Evolutionary conservation across 1,140 invertebrate species (phyloP).

Genomic region (Apis cerana): DNA sequence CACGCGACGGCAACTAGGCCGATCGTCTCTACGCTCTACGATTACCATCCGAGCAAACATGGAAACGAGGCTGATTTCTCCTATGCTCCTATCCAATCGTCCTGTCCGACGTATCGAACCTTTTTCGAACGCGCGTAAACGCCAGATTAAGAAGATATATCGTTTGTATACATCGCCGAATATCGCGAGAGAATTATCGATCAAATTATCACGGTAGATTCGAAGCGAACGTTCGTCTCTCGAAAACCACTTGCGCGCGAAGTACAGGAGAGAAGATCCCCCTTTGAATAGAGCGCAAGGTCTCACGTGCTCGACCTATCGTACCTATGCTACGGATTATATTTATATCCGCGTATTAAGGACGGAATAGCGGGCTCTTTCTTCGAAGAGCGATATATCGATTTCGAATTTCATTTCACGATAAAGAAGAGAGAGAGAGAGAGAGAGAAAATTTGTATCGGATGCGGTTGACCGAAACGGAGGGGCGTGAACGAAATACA

Average conservation of each 20-base stretch:
- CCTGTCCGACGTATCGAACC: too few species aligned
- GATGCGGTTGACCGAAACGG: background rate
- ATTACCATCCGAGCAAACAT: slow-evolving; percentile 30
- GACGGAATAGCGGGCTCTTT: background rate
- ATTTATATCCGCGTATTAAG: slow-evolving; percentile 33
- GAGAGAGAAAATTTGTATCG: background rate
- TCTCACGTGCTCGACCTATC: background rate
- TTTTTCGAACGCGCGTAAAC: too few species aligned
- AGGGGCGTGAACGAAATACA: background rate
- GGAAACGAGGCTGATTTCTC: background rate
- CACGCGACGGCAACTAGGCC: slow-evolving; percentile 57
- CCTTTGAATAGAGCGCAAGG: slow-evolving; percentile 4
- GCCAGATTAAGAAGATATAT: too few species aligned
- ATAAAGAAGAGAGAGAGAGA: too few species aligned
- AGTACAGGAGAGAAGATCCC: background rate
- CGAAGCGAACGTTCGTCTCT: background rate
- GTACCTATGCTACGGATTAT: slow-evolving; percentile 16
- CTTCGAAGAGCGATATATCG: too few species aligned
- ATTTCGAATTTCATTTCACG: too few species aligned
- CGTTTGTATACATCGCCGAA: too few species aligned
- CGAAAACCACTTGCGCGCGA: slow-evolving; percentile 1
- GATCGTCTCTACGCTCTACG: slow-evolving; percentile 40
- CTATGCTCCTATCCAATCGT: too few species aligned
- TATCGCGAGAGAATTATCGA: too few species aligned
- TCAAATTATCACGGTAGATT: too few species aligned